Conservation (phyloP, 2,113 vertebrate species). For the Microcebus griseorufus region DNA sequence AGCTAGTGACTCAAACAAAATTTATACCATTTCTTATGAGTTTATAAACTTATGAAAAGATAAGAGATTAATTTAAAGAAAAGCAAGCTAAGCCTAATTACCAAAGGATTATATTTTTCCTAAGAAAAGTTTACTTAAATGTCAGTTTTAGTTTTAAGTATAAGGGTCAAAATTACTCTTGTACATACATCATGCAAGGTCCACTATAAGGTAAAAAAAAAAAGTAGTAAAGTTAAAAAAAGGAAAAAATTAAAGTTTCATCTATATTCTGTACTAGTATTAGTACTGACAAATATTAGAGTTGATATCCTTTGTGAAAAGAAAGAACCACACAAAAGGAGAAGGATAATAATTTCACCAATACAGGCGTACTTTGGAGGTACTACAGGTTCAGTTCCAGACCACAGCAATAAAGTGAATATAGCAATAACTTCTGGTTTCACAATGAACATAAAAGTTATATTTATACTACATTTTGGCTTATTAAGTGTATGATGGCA, state of each 20-base stretch:
- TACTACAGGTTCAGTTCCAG: background rate
- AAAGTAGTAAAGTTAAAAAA: background rate
- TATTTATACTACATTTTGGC: background rate
- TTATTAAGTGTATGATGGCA: background rate
- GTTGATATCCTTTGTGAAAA: background rate
- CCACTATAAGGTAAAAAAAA: background rate
- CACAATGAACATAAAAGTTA: background rate
- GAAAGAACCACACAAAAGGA: background rate
- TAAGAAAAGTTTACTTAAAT: background rate
- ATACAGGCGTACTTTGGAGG: background rate
- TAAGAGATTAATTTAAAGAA: conserved; percentile 17
- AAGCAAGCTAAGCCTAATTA: background rate
- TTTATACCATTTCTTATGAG: background rate
- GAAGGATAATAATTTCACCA: background rate
- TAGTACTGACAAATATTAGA: background rate
- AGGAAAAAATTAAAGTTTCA: background rate
- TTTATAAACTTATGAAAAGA: conserved; percentile 1
- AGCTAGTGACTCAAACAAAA: background rate
- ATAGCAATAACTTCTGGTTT: background rate
- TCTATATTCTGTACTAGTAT: background rate
- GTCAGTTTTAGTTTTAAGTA: conserved; percentile 3
- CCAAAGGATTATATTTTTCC: background rate
- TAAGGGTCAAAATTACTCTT: background rate
- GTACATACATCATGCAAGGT: background rate
- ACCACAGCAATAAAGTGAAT: background rate